A percentile compares a stretch with the other conserved stretches of the same genome.
phyloP scores from a whole-genome alignment of 2,113 vertebrate species.

The Lophius piscatorius region DNA sequence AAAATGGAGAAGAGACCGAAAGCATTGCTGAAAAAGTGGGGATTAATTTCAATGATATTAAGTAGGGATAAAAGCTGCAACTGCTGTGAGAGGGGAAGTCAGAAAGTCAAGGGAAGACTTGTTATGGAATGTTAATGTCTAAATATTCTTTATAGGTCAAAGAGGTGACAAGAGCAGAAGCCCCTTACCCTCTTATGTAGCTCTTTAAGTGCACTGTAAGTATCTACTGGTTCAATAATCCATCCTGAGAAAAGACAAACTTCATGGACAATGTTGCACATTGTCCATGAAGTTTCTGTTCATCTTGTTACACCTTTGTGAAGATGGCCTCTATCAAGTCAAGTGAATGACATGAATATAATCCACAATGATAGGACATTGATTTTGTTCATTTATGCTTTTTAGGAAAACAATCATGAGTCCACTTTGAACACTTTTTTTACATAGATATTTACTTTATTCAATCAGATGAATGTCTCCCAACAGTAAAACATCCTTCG shows the following conservation, averaged over 20 bases:
- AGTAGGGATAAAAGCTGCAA: too few species aligned
- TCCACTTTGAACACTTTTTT: too few species aligned
- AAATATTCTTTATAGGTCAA: background rate
- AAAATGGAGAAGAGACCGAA: too few species aligned
- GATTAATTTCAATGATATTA: too few species aligned
- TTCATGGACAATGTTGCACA: background rate
- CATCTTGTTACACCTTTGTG: background rate
- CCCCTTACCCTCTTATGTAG: conserved; percentile 31
- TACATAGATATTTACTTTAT: background rate
- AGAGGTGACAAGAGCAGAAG: conserved; percentile 26
- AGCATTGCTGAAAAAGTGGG: too few species aligned
- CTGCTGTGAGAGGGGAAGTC: too few species aligned
- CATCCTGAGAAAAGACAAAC: too few species aligned
- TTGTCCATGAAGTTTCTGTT: conserved; percentile 1
- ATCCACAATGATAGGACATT: background rate
- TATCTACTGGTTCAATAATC: background rate
- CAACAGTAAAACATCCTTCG: too few species aligned
- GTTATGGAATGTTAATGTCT: too few species aligned
- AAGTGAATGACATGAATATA: background rate
- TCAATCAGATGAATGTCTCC: too few species aligned
- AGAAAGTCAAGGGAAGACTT: too few species aligned
- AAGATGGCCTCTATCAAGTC: conserved; percentile 10
- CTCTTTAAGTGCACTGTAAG: conserved; percentile 32
- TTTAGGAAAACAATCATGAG: background rate
- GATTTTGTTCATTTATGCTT: conserved; percentile 4